Percentiles rank a stretch among this genome's conserved stretches.
These are phyloP conservation scores for Lathamus discolor DNA, from an alignment of 2,113 vertebrate genomes.

Conservation along the genomic window DNA sequence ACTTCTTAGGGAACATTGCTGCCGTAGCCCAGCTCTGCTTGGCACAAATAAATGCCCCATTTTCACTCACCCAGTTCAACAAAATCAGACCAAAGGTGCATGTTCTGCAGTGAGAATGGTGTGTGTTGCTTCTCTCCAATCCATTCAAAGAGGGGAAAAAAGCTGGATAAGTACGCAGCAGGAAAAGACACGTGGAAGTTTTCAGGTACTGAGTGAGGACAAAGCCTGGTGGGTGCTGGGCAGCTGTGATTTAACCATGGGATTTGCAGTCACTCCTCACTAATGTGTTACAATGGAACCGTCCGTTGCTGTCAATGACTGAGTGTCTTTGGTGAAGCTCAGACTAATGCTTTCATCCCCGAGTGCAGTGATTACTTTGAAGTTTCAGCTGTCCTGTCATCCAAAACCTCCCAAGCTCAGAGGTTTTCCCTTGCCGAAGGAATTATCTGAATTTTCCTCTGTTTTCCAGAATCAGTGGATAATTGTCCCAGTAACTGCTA, in stretches of 20 bases:
- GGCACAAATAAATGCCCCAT: background rate
- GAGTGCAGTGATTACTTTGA: background rate
- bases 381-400: background rate
- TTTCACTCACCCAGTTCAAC: background rate
- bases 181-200: background rate
- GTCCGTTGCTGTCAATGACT: background rate
- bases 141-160: background rate
- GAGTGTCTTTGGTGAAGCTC: background rate
- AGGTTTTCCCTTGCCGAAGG: background rate
- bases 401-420: background rate
- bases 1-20: background rate
- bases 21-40: background rate
- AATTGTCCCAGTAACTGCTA: constrained; percentile 98
- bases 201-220: background rate
- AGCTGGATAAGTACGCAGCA: background rate
- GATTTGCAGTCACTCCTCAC: background rate
- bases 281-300: background rate
- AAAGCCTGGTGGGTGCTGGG: background rate
- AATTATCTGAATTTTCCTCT: constrained; percentile 7
- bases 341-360: background rate
- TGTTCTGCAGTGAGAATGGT: background rate
- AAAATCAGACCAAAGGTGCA: rapidly evolving
- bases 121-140: background rate
- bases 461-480: constrained; percentile 87
- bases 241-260: background rate